These are phyloP conservation scores for Rhopalosiphum nymphaeae DNA, from an alignment of 2,888 invertebrate species.

Conservation along the genomic window DNA sequence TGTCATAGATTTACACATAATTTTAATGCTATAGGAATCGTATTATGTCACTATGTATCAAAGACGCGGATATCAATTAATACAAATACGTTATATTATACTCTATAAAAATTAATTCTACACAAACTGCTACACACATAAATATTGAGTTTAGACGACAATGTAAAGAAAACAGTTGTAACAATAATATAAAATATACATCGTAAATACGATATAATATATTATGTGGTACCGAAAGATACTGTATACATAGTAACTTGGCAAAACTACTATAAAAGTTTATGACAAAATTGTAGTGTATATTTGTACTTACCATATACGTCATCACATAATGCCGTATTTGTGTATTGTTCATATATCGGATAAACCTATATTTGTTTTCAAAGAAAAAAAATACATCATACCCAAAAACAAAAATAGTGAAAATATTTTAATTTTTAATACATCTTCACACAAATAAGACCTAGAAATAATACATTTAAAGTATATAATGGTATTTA, in stretches of 20 bases:
- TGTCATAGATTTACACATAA: not conserved
- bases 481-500: not conserved
- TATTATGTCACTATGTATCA: not conserved
- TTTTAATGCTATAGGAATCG: not conserved
- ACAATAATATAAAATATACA: not conserved
- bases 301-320: not conserved
- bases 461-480: not conserved
- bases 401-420: not conserved
- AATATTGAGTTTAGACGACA: not conserved
- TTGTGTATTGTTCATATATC: not conserved
- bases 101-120: not conserved
- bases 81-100: not conserved
- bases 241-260: not conserved
- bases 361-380: not conserved
- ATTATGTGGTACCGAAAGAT: not conserved
- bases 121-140: not conserved
- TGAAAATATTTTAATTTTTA: not conserved
- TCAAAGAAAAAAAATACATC: not conserved
- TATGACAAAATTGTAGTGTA: slow-evolving; percentile 22
- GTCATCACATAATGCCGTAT: not conserved
- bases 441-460: not conserved
- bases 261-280: slow-evolving; percentile 24
- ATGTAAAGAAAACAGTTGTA: not conserved
- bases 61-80: not conserved
- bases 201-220: not conserved